Base-by-base conservation (phyloP, 2,888 invertebrate genomes). In the Rosalia funebris region DNA sequence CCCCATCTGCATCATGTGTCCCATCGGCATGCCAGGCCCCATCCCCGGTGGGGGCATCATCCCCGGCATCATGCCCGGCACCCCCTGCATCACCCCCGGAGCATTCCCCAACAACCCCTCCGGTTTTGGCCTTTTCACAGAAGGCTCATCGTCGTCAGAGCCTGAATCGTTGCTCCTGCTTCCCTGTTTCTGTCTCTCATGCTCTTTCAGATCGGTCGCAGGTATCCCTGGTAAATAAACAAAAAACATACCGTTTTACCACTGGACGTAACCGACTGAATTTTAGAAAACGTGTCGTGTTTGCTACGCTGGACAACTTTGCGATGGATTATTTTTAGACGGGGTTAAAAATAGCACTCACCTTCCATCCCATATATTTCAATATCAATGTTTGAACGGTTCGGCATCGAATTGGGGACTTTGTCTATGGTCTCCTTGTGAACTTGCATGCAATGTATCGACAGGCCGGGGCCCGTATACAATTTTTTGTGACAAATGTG, bases 341-440 rank as follows among this genome's bases (percentile, higher is more conserved):
- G 47, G 19, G n/a, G 31, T 63, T 70, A 69, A 64, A 68, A 66
- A 68, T 71, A 70, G 63, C 32, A 34, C 47, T 69, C 71, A 81
- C 99, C 99, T 87, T 99, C 98, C 98, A 99, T 99, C 71, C 99
- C 99, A 86, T 99, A 99, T 78, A 99, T 98, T 87, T 99, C 99
- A 82, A 99, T 95, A 85, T 98, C 98, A 80, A 97, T 96, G 84
- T 97, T 97, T 78, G 96, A 96, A 81, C 98, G 89, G 84, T 96
- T 96, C 75, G 98, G 97, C 79, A 98, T 84, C 66, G 98, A 96
- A 85, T 98, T 98, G 72, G 99, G 99, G 80, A 99, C 98, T 87
- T 98, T 98, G 83, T 99, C 98, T 81, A 99, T 96, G 60, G 97
- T 96, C 84, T 99, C 99, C 85, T 99, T 99, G 83, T 99, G 99